These are phyloP conservation scores for Cyclophora punctaria DNA, from an alignment of 2,888 invertebrate genomes.

Conservation along the genomic window DNA sequence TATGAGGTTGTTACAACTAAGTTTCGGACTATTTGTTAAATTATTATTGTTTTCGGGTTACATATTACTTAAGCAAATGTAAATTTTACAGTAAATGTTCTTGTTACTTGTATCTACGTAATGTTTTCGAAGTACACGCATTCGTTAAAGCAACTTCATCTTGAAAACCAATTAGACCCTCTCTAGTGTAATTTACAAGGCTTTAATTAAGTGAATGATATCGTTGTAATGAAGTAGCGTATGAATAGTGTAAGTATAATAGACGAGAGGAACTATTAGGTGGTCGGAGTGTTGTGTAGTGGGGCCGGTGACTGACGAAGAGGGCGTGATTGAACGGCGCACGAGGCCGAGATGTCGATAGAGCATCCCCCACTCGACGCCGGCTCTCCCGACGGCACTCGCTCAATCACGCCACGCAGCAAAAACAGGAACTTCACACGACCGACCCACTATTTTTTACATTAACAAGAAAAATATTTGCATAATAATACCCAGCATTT, in stretches of 20 bases:
- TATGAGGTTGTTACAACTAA: no score
- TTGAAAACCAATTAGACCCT: no score
- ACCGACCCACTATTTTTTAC: constrained; percentile 12
- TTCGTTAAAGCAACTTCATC: no score
- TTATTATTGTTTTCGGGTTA: no score
- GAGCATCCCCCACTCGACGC: constrained; percentile 30
- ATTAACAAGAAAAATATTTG: constrained; percentile 20
- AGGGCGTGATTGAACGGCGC: constrained; percentile 30
- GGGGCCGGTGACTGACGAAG: constrained; percentile 36
- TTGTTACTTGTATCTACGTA: no score
- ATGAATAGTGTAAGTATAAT: constrained; percentile 22
- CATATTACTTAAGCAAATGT: no score
- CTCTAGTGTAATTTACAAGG: no score
- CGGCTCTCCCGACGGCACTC: constrained; percentile 20
- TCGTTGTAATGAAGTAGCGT: no score
- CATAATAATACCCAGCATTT: constrained; percentile 23
- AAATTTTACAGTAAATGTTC: no score
- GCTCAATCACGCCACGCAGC: constrained; percentile 22
- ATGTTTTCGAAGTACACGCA: no score
- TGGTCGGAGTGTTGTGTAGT: constrained; percentile 25
- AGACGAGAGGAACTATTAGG: constrained; percentile 29
- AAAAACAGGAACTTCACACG: constrained; percentile 16
- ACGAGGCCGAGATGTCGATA: constrained; percentile 35
- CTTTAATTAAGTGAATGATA: no score
- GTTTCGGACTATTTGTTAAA: no score